Evolutionary conservation across 1,140 invertebrate species (phyloP), one percentile per base, ranked within the genome.

Genomic region (Sitophilus oryzae): DNA sequence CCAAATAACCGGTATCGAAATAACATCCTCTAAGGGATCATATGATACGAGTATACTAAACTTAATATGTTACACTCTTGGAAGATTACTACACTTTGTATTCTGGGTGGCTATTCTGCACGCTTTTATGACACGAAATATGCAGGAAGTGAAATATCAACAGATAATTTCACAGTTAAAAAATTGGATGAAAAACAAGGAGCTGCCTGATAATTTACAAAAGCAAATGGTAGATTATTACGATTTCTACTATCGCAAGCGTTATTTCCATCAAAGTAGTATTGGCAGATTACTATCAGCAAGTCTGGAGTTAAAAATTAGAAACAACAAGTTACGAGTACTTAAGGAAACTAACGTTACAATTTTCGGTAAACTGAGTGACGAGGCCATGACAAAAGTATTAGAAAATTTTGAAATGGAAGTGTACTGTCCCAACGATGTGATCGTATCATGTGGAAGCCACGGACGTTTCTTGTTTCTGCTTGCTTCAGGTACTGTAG

Each of bases 391-490:
- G 8, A 36, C 52, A 11, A 25, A 50, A 10, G 49, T 66, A 3
- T 44, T 58, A 1, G 44, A 49, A 21, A 35, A 61, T 57, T 52
- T 66, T 16, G 55, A 59, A 10, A 52, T 52, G 15, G 59, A 66
- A 59, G 54, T 64, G n/a, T 66, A 58, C 41, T 44, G 59, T 6
- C 56, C 63, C 4, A 63, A 66, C 36, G 64, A 66, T 41, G 38
- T 60, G 3, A 78, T 82, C 16, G 66, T 78, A 4, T 75, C 75
- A 59, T 77, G 77, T 2, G 77, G 76, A 1, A 71, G 70, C 11
- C 65, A 71, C n/a, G 79, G 78, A 4, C 74, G 79, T 35, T 79
- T 74, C 53, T 79, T 82, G 75, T 82, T 73, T 60, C 79, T 81
- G 49, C 64, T 81, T 6, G 72, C 73, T 0, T 73, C 65, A 22